Evolutionary conservation across 2,888 invertebrate genomes (phyloP).

Genomic region (Caenorhabditis wallacei): DNA sequence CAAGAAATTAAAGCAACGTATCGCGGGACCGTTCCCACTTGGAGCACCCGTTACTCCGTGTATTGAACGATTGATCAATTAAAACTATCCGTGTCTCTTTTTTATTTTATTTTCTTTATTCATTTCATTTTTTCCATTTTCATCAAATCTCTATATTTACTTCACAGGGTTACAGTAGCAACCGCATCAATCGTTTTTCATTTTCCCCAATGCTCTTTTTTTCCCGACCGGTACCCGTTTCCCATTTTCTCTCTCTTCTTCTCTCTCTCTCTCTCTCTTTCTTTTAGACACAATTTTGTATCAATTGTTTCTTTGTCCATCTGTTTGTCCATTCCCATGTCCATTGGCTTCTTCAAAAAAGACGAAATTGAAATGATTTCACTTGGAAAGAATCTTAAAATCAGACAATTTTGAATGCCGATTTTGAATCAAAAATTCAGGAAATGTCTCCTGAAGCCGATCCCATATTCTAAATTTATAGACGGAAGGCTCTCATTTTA

Average conservation of each 20-base stretch:
- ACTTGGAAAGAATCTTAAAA: too few species aligned
- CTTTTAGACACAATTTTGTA: slow-evolving; percentile 29
- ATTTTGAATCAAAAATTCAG: too few species aligned
- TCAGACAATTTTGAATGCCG: too few species aligned
- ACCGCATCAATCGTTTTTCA: not conserved
- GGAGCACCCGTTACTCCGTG: slow-evolving; percentile 46
- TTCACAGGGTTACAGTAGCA: slow-evolving; percentile 9
- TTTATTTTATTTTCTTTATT: not conserved
- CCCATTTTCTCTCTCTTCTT: slow-evolving; percentile 1
- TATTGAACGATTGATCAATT: slow-evolving; percentile 23
- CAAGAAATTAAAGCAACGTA: slow-evolving; percentile 45
- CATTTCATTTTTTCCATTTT: slow-evolving; percentile 4
- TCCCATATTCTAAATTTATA: too few species aligned
- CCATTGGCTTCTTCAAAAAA: not conserved
- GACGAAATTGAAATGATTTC: too few species aligned
- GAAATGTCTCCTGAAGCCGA: too few species aligned
- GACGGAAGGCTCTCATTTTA: too few species aligned
- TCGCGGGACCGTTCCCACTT: slow-evolving; percentile 43
- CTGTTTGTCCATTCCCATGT: not conserved
- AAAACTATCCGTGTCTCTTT: not conserved
- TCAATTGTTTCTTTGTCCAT: not conserved
- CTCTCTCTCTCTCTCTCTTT: slow-evolving; percentile 21
- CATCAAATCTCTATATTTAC: not conserved
- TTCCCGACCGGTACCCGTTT: slow-evolving; percentile 6
- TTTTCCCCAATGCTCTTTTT: not conserved